Percentiles rank a stretch among this genome's conserved stretches.
These are phyloP conservation scores for Luscinia megarhynchos DNA, from an alignment of 2,797 vertebrate genomes.

Conservation along the genomic window DNA sequence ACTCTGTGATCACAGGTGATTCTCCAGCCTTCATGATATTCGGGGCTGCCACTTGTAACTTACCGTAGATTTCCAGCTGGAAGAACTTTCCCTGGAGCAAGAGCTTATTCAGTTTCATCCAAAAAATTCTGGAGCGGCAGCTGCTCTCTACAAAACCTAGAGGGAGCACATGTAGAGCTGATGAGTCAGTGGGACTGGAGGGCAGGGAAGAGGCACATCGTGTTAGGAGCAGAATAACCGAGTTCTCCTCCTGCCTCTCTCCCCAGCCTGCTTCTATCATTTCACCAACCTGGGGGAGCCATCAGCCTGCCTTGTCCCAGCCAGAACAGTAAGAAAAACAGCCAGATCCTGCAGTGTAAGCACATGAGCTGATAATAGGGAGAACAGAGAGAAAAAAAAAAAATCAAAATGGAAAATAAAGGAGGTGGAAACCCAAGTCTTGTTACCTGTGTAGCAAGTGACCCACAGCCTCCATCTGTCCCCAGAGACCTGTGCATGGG, in stretches of 20 bases:
- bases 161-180: background rate
- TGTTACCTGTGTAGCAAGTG: slow-evolving; percentile 45
- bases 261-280: background rate
- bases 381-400: background rate
- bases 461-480: slow-evolving; percentile 37
- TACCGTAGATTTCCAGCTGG: slow-evolving; percentile 56
- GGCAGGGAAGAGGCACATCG: background rate
- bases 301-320: slow-evolving; percentile 42
- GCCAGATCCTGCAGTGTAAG: slow-evolving; percentile 40
- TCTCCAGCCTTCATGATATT: background rate
- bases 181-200: background rate
- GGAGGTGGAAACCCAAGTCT: background rate
- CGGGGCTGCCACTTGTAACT: background rate
- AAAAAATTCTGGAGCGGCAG: slow-evolving; percentile 56
- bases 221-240: background rate
- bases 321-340: slow-evolving; percentile 43
- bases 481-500: background rate
- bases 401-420: background rate
- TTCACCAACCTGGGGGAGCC: slow-evolving; percentile 66
- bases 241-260: background rate
- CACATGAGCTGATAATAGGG: background rate
- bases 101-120: slow-evolving; percentile 51
- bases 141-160: slow-evolving; percentile 41
- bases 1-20: background rate
- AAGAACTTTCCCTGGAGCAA: slow-evolving; percentile 52